Conservation (phyloP, 35 echinoderm and acorn worm species). For the Lytechinus variegatus region DNA sequence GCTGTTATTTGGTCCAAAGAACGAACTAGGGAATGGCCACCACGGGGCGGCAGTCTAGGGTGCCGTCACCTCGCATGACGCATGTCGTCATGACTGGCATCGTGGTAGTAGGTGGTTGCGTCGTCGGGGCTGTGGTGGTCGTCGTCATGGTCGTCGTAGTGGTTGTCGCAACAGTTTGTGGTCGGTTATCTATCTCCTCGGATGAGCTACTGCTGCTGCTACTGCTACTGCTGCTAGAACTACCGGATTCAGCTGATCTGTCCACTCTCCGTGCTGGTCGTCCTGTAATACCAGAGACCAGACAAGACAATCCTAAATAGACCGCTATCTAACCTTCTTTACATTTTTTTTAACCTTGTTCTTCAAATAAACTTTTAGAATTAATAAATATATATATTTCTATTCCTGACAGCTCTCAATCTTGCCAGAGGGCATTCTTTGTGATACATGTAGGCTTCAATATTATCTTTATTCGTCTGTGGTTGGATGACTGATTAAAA, state of each 20-base stretch:
- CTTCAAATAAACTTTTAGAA: too few relatives aligned
- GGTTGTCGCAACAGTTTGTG: not conserved
- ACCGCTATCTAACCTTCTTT: not conserved
- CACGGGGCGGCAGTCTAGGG: not conserved
- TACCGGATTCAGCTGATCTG: not conserved
- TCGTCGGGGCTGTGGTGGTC: not conserved
- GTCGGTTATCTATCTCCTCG: not conserved
- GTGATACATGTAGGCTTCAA: too few relatives aligned
- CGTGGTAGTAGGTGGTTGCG: not conserved
- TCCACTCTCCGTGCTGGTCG: not conserved
- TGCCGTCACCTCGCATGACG: not conserved
- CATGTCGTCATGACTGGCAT: not conserved
- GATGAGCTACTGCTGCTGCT: not conserved
- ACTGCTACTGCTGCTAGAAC: not conserved
- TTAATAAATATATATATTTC: too few relatives aligned
- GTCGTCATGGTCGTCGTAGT: too few relatives aligned
- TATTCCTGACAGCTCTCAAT: too few relatives aligned
- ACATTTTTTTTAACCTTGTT: not conserved
- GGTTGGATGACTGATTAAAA: too few relatives aligned
- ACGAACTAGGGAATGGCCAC: not conserved
- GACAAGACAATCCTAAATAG: not conserved
- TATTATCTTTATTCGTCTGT: too few relatives aligned
- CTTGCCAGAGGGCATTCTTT: too few relatives aligned
- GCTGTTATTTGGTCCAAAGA: not conserved
- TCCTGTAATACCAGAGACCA: not conserved